phyloP scores from a whole-genome alignment of 2,888 invertebrate species.

The Apamea crenata region DNA sequence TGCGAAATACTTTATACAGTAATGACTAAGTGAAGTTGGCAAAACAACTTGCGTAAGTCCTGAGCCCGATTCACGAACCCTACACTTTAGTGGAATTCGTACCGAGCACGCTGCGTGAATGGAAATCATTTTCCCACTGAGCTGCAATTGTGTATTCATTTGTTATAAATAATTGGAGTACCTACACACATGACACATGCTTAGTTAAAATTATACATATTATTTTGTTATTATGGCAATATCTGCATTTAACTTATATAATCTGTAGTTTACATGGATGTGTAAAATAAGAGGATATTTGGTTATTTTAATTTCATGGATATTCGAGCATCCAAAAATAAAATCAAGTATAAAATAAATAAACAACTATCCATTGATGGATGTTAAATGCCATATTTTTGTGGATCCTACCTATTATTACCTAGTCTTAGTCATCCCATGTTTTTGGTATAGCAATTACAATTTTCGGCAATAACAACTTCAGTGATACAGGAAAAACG shows the following conservation, averaged over 20 bases:
- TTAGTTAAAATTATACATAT: constrained; percentile 4
- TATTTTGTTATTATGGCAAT: constrained; percentile 5
- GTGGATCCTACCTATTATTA: background rate
- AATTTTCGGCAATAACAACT: constrained; percentile 26
- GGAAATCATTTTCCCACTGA: constrained; percentile 46
- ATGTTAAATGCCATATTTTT: constrained; percentile 3
- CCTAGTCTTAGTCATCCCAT: constrained; percentile 3
- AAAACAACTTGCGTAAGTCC: constrained; percentile 86
- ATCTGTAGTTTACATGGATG: background rate
- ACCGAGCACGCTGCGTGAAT: constrained; percentile 42
- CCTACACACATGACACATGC: constrained; percentile 24
- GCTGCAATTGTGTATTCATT: constrained; percentile 16
- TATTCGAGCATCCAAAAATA: background rate
- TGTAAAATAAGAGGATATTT: background rate
- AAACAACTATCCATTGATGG: background rate
- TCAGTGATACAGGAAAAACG: constrained; percentile 42
- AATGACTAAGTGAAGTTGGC: constrained; percentile 84
- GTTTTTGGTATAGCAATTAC: constrained; percentile 7
- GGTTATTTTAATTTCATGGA: background rate
- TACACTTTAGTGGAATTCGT: constrained; percentile 52
- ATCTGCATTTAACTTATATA: background rate
- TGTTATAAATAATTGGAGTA: constrained; percentile 30
- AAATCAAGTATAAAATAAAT: background rate
- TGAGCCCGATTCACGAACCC: constrained; percentile 56
- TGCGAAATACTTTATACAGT: constrained; percentile 81